Evolutionary conservation across 2,113 vertebrate genomes (phyloP).

Genomic region (Pteronura brasiliensis): DNA sequence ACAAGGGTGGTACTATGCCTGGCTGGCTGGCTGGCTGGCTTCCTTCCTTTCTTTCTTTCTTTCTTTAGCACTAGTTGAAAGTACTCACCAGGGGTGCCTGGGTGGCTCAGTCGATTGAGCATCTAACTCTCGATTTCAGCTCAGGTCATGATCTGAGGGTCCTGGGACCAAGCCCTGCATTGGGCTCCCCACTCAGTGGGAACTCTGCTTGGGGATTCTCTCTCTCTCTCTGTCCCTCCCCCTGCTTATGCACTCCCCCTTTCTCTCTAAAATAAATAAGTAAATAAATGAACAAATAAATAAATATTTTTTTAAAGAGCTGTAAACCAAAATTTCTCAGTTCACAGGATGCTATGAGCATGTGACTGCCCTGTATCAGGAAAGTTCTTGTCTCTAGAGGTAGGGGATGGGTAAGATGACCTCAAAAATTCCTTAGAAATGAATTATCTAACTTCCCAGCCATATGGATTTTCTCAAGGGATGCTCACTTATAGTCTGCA

Average conservation of each 20-base stretch:
- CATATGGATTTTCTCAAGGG: not conserved
- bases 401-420: not conserved
- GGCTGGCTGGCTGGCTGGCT: too few species aligned
- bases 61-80: not conserved
- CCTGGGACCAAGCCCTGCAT: not conserved
- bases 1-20: rapidly evolving
- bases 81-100: not conserved
- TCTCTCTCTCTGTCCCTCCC: not conserved
- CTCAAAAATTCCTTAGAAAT: not conserved
- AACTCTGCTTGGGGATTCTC: not conserved
- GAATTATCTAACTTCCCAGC: not conserved
- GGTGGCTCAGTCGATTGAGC: not conserved
- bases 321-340: not conserved
- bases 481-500: not conserved
- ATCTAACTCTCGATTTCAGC: not conserved
- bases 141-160: not conserved
- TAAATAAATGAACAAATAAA: not conserved
- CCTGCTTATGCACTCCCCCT: not conserved
- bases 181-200: not conserved
- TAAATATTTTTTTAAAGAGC: not conserved
- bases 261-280: too few species aligned
- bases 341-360: not conserved
- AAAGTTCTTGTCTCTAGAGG: not conserved
- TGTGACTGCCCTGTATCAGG: not conserved
- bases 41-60: not conserved